phyloP scores from a whole-genome alignment of 1,140 invertebrate species.

The Oryzaephilus surinamensis region DNA sequence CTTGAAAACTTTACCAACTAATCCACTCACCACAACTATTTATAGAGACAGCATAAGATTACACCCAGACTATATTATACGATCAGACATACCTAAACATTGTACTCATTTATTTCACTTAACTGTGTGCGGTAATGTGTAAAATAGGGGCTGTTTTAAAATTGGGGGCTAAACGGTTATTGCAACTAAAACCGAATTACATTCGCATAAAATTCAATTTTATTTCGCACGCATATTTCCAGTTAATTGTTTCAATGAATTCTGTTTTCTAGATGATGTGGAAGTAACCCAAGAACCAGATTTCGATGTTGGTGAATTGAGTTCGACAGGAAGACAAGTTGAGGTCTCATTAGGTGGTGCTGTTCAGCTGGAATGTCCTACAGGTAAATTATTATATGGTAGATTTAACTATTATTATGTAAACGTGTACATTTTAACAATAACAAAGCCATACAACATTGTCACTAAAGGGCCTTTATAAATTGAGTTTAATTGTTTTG shows the following conservation, averaged over 20 bases:
- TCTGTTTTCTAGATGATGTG: conserved; percentile 43
- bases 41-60: conserved; percentile 7
- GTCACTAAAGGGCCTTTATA: not conserved
- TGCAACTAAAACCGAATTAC: not conserved
- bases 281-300: conserved; percentile 47
- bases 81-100: no score
- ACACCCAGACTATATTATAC: not conserved
- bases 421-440: no score
- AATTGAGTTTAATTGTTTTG: no score
- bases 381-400: conserved; percentile 41
- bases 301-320: conserved; percentile 34
- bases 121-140: no score
- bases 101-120: no score
- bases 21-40: conserved; percentile 11
- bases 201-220: not conserved
- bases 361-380: conserved; percentile 72
- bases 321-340: conserved; percentile 48
- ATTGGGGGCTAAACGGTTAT: not conserved
- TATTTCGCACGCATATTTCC: not conserved
- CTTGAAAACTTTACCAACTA: conserved; percentile 11
- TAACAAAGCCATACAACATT: not conserved
- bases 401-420: no score
- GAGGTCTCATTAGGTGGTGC: conserved; percentile 75
- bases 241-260: not conserved
- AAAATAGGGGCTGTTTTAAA: not conserved